Evolutionary conservation across 2,113 vertebrate species (phyloP), one percentile per base, ranked within the genome.

Genomic region (Podocnemis expansa): DNA sequence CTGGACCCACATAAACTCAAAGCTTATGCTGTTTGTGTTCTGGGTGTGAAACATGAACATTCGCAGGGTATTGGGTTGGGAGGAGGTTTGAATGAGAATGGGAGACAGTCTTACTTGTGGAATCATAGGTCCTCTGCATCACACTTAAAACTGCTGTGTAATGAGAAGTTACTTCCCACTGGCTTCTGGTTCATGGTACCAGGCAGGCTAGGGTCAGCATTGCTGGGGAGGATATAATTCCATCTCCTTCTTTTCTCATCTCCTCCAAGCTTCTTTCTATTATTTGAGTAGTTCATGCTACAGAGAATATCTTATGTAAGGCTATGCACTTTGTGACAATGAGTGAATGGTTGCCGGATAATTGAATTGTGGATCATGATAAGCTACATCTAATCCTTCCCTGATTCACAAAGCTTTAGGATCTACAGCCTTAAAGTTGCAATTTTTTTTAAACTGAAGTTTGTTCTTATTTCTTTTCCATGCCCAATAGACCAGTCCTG

Each of bases 31-130:
- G 67, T 58, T 96, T 90, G 63, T 80, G 58, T 73, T 54, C 14
- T 41, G 82, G 10, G 21, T 86, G 51, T 95, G 93, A 91, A 93
- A 85, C 73, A 88, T 43, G 92, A 83, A 90, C 47, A 63, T 70
- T 51, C 7, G 70, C 29, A 38, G 47, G n/a, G 75, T 80, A 87
- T 7, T 85, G 55, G 89, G 63, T 51, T 47, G 60, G 45, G 93
- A n/a, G 91, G 63, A 63, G 34, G 4, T 27, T 52, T 87, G 92
- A 29, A 73, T 24, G 52, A 54, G 0, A 34, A 55, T 4, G 8
- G 5, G 84, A 49, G 41, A 85, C 21, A 29, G 63, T 45, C 41
- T 79, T 84, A 38, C 7, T 19, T 60, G 51, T 22, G 67, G 45
- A 91, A 89, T 88, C 16, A 2, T 45, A 82, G 54, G 80, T 86